Conservation (phyloP, 2,113 vertebrate genomes). For the Mixornis gularis region DNA sequence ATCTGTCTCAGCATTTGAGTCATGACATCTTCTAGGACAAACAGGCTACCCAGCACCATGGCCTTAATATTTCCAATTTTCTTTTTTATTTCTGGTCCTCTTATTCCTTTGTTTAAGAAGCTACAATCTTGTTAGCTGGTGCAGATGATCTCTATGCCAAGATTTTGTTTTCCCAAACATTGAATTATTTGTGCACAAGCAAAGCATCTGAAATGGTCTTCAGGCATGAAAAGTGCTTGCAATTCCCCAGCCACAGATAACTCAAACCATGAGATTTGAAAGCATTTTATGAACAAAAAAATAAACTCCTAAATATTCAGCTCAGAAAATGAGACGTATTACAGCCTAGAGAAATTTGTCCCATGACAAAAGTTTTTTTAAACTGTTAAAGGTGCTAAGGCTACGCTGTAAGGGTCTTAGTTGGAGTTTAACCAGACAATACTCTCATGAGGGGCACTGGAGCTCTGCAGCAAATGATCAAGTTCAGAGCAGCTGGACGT, state of each 20-base stretch:
- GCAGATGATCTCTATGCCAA: background rate
- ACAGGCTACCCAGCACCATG: background rate
- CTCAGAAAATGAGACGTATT: background rate
- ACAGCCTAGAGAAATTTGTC: background rate
- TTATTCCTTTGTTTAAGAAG: background rate
- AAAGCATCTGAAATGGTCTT: background rate
- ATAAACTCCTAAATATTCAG: background rate
- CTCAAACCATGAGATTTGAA: background rate
- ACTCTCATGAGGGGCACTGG: background rate
- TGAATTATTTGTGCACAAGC: constrained; percentile 3
- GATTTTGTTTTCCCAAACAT: background rate
- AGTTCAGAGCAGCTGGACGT: background rate
- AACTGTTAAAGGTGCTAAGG: background rate
- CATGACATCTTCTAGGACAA: background rate
- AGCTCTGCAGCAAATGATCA: background rate
- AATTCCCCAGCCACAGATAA: background rate
- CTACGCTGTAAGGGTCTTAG: background rate
- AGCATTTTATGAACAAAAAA: background rate
- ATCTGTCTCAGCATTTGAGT: background rate
- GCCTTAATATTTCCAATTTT: background rate
- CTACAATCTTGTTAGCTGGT: background rate
- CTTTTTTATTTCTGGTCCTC: background rate
- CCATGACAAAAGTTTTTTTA: background rate
- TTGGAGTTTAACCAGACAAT: background rate
- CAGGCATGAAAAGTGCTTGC: background rate